Conservation (phyloP, 2,797 vertebrate species). For the Trachops cirrhosus region DNA sequence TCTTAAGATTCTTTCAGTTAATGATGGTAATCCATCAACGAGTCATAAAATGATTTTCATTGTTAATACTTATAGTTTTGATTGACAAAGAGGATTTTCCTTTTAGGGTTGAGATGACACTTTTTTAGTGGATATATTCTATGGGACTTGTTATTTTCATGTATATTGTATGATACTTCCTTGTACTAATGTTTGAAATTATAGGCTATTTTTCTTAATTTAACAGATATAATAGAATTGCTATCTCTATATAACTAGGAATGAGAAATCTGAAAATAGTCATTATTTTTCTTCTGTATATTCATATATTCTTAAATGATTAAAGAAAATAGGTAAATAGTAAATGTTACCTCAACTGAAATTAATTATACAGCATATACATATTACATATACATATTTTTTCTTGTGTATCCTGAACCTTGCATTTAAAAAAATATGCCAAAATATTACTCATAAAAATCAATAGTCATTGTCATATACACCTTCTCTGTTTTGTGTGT, state of each 20-base stretch:
- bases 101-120: background rate
- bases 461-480: background rate
- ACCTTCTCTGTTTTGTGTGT: background rate
- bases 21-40: background rate
- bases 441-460: background rate
- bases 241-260: background rate
- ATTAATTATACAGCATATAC: background rate
- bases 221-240: background rate
- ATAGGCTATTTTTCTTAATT: background rate
- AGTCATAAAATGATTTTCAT: background rate
- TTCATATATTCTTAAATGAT: slow-evolving; percentile 7
- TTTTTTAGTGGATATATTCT: background rate
- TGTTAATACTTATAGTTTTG: background rate
- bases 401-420: background rate
- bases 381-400: background rate
- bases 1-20: slow-evolving; percentile 9
- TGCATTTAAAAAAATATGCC: background rate
- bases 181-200: slow-evolving; percentile 5
- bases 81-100: background rate
- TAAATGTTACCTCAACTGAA: slow-evolving; percentile 6
- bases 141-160: background rate
- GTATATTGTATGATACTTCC: background rate
- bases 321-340: background rate
- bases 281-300: slow-evolving; percentile 4
- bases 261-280: slow-evolving; percentile 19